Evolutionary conservation across 2,797 vertebrate species (phyloP).

Genomic region (Lindbergichthys nudifrons): DNA sequence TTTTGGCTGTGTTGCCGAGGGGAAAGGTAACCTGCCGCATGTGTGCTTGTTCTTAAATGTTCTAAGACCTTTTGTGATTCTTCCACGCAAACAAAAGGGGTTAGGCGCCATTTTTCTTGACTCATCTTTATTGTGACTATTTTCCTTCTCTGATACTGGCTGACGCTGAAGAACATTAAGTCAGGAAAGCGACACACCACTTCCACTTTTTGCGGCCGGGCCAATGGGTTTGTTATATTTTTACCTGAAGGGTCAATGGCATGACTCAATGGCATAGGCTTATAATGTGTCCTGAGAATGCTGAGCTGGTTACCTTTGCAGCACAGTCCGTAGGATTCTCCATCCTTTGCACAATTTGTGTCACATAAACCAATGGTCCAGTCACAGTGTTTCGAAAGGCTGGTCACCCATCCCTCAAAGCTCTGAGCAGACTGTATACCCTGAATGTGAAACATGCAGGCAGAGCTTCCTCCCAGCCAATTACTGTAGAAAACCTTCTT

Average conservation of each 20-base stretch:
- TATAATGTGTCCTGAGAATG: conserved; percentile 18
- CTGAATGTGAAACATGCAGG: no score
- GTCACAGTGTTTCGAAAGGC: conserved; percentile 35
- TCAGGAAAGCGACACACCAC: background rate
- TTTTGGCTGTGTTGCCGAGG: background rate
- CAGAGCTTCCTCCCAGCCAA: background rate
- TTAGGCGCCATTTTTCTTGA: background rate
- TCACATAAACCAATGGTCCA: conserved; percentile 72
- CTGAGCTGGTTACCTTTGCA: conserved; percentile 42
- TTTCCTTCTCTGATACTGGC: background rate
- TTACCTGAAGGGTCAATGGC: background rate
- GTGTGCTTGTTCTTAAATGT: background rate
- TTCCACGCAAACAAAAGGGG: background rate
- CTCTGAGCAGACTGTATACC: background rate
- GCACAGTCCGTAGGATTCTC: conserved; percentile 47
- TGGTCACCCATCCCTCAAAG: conserved; percentile 55
- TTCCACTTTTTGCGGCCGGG: background rate
- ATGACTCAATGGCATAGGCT: no score
- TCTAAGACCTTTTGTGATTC: background rate
- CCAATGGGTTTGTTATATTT: background rate
- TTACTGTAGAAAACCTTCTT: conserved; percentile 50
- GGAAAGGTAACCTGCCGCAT: background rate
- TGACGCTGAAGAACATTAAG: background rate
- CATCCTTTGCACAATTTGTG: background rate
- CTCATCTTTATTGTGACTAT: background rate